A percentile compares a stretch with the other conserved stretches of the same genome.
These are phyloP conservation scores for Spongilla lacustris DNA, from an alignment of 37 sponge, comb jelly and placozoan species.

Conservation along the genomic window DNA sequence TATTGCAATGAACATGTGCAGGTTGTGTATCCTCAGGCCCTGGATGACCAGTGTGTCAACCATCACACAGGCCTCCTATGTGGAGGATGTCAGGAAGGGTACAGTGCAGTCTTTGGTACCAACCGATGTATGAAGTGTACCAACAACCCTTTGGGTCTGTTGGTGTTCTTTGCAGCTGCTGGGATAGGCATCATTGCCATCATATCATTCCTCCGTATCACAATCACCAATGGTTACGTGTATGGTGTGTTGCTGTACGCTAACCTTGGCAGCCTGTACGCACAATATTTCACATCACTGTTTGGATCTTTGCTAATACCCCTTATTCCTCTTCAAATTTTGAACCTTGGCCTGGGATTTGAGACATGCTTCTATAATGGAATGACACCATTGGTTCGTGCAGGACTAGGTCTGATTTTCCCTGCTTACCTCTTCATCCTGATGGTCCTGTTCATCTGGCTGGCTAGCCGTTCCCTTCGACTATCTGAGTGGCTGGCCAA, in stretches of 20 bases:
- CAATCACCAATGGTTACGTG: slow-evolving; percentile 47
- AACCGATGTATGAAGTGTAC: slow-evolving; percentile 47
- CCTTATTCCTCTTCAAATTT: slow-evolving; percentile 9
- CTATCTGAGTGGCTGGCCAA: slow-evolving; percentile 11
- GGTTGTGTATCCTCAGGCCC: not conserved
- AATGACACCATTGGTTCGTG: slow-evolving; percentile 25
- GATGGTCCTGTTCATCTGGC: slow-evolving; percentile 30
- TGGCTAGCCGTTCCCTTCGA: slow-evolving; percentile 6
- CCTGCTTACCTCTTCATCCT: slow-evolving; percentile 57
- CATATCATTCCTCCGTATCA: slow-evolving; percentile 18
- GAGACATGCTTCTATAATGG: slow-evolving; percentile 59
- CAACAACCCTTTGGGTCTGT: not conserved
- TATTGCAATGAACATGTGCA: slow-evolving; percentile 7
- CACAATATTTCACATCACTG: not conserved
- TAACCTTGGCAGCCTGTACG: slow-evolving; percentile 26
- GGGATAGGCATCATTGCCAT: slow-evolving; percentile 24
- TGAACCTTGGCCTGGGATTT: slow-evolving; percentile 43
- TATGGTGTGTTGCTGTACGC: slow-evolving; percentile 54
- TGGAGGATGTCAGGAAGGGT: slow-evolving; percentile 35
- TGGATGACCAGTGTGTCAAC: slow-evolving; percentile 33
- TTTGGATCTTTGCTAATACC: not conserved
- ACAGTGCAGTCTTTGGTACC: slow-evolving; percentile 42
- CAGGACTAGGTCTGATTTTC: slow-evolving; percentile 33
- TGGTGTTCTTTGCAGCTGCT: slow-evolving; percentile 13
- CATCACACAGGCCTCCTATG: slow-evolving; percentile 42